These are phyloP conservation scores for Venusia cambrica DNA, from an alignment of 2,888 invertebrate genomes.

Conservation along the genomic window DNA sequence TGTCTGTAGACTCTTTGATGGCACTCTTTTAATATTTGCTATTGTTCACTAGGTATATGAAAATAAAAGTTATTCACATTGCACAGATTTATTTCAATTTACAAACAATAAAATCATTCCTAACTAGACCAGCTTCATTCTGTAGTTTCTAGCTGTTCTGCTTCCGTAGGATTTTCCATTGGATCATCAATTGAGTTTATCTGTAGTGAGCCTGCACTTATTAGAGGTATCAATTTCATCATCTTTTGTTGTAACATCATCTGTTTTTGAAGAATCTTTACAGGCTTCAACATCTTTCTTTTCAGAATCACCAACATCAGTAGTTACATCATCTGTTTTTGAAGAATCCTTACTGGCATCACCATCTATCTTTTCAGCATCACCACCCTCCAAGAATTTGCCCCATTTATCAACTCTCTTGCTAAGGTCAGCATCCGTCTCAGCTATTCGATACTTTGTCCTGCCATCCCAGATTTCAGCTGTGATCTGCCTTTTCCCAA, in stretches of 20 bases:
- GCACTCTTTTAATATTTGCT: too few species aligned
- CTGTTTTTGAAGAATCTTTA: slow-evolving; percentile 3
- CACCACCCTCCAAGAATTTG: slow-evolving; percentile 86
- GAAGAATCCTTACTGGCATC: slow-evolving; percentile 5
- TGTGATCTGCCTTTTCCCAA: slow-evolving; percentile 90
- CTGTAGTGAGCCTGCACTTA: too few species aligned
- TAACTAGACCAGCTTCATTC: too few species aligned
- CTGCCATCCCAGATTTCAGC: slow-evolving; percentile 98
- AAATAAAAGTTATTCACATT: too few species aligned
- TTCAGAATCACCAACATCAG: slow-evolving; percentile 74
- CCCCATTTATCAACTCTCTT: slow-evolving; percentile 94
- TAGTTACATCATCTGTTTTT: neutral
- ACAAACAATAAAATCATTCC: too few species aligned
- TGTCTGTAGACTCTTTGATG: too few species aligned
- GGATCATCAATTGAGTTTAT: too few species aligned
- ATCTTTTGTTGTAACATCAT: slow-evolving; percentile 1
- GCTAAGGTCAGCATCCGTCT: slow-evolving; percentile 93
- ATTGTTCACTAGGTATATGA: too few species aligned
- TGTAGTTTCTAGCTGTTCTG: too few species aligned
- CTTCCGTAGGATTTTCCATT: too few species aligned
- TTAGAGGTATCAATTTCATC: slow-evolving; percentile 1
- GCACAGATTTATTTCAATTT: too few species aligned
- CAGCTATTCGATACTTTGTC: slow-evolving; percentile 94
- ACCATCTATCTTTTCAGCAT: slow-evolving; percentile 24
- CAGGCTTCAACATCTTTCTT: slow-evolving; percentile 11